Evolutionary conservation across 2,797 vertebrate species (phyloP).

Genomic region (Molossus alvarezi): DNA sequence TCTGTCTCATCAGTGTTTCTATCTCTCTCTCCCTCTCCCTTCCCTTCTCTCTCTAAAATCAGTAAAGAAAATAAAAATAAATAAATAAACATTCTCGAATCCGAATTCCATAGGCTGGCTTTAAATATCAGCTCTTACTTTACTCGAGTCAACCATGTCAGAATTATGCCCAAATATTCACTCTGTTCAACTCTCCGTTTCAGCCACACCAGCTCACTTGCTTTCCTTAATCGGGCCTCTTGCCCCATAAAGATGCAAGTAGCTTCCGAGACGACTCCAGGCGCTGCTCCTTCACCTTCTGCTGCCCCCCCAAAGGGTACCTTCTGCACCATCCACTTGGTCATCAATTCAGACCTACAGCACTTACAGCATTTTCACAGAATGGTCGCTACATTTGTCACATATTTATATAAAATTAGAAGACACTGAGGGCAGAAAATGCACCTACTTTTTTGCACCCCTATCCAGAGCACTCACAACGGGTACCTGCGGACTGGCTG

Average conservation of each 20-base stretch:
- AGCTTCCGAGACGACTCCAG: neutral
- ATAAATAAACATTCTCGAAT: conserved; percentile 13
- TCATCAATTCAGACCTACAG: neutral
- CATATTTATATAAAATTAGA: neutral
- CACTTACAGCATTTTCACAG: neutral
- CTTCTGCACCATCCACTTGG: neutral
- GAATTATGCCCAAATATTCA: conserved; percentile 3
- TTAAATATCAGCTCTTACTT: neutral
- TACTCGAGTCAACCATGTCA: neutral
- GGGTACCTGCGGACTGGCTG: neutral
- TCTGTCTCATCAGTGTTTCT: too few relatives aligned
- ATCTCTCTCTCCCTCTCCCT: too few relatives aligned
- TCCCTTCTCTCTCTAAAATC: too few relatives aligned
- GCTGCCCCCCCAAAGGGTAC: neutral
- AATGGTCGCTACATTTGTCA: neutral
- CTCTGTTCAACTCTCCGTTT: conserved; percentile 30
- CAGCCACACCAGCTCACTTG: neutral
- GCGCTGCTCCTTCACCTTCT: neutral
- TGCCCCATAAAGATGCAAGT: neutral
- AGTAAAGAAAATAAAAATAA: too few relatives aligned
- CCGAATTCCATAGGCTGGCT: neutral
- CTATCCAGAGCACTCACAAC: neutral
- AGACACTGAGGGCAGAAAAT: neutral
- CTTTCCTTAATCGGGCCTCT: neutral
- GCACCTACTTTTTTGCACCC: neutral